A percentile compares a stretch with the other conserved stretches of the same genome.
phyloP scores from a whole-genome alignment of 2,888 invertebrate genomes.

The Agrotis clavis region DNA sequence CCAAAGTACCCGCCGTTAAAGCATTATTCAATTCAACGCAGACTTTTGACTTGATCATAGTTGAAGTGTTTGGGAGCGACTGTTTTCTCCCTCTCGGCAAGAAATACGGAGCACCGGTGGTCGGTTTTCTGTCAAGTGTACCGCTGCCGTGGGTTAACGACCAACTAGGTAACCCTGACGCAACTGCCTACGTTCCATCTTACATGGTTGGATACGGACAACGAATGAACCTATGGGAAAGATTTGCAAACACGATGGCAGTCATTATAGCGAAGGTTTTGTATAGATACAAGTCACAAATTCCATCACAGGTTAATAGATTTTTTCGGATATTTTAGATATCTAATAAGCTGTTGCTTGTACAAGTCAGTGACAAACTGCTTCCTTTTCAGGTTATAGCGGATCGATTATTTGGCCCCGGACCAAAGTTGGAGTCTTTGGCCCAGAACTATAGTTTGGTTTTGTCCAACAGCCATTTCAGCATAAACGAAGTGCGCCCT shows the following conservation, averaged over 20 bases:
- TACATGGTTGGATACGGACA: conserved; percentile 89
- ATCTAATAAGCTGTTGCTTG: neutral
- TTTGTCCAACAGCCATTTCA: conserved; percentile 91
- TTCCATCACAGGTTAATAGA: conserved; percentile 82
- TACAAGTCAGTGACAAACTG: conserved; percentile 16
- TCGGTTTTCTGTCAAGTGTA: conserved; percentile 89
- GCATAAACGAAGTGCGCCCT: conserved; percentile 90
- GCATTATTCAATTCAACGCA: conserved; percentile 81
- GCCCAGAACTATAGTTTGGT: conserved; percentile 89
- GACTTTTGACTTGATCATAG: conserved; percentile 84
- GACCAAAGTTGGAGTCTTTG: conserved; percentile 84
- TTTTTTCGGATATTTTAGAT: conserved; percentile 11
- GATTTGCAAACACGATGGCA: conserved; percentile 86
- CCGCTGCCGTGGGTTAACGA: conserved; percentile 91
- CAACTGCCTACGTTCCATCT: conserved; percentile 90
- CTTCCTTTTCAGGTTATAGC: conserved; percentile 81
- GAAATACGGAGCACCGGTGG: conserved; percentile 89
- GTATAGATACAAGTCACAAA: conserved; percentile 84
- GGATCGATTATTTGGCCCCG: conserved; percentile 88
- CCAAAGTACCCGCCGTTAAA: conserved; percentile 81
- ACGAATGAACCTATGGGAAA: conserved; percentile 87
- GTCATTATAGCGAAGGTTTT: conserved; percentile 82
- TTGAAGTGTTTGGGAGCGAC: conserved; percentile 91
- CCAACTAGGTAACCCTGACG: conserved; percentile 91
- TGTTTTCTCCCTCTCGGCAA: conserved; percentile 91